These are phyloP conservation scores for Myotis brandtii DNA, from an alignment of 2,113 vertebrate species.

Conservation along the genomic window DNA sequence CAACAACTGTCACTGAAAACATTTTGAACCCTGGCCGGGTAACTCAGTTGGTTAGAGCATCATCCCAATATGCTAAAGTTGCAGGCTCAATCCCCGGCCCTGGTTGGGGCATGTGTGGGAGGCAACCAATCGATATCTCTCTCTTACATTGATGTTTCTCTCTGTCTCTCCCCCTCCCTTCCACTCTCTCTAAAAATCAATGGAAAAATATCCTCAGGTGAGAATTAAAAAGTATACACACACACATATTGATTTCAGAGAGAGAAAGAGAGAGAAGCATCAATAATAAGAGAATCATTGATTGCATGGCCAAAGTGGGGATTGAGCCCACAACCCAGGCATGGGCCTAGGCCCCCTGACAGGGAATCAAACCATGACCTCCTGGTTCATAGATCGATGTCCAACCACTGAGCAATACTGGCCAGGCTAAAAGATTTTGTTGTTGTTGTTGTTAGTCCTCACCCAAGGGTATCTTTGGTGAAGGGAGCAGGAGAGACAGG, in stretches of 20 bases:
- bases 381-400: too few species aligned
- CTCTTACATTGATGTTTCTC: background rate
- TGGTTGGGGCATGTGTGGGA: background rate
- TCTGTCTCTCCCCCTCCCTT: background rate
- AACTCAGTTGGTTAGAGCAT: background rate
- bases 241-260: background rate
- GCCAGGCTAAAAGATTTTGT: background rate
- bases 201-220: background rate
- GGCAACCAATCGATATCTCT: background rate
- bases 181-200: background rate
- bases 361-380: too few species aligned
- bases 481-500: background rate
- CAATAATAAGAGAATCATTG: too few species aligned
- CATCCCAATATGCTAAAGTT: background rate
- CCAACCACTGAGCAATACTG: too few species aligned
- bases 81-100: too few species aligned
- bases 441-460: background rate
- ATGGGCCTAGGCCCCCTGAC: too few species aligned
- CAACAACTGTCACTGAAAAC: slow-evolving; percentile 32
- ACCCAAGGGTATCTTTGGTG: too few species aligned
- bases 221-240: background rate
- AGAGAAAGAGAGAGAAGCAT: too few species aligned
- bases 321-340: too few species aligned
- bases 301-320: too few species aligned
- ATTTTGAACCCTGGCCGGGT: background rate